Evolutionary conservation across 1,140 invertebrate genomes (phyloP), one percentile per base, ranked within the genome.

Genomic region (Sitodiplosis mosellana): DNA sequence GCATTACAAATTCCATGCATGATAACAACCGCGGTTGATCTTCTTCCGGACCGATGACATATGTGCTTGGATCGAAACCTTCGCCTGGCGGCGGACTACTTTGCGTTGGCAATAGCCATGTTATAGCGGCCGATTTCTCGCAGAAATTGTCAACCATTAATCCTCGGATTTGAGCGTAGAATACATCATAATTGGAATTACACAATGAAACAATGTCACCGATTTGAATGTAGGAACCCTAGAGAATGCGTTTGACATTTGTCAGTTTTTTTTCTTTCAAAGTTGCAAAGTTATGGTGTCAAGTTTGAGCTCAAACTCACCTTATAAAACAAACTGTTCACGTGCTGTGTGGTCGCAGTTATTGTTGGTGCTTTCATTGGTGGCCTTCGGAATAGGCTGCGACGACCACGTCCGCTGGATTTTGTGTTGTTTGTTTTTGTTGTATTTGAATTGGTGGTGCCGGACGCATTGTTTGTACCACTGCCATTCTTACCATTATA

Each of bases 41-140:
- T 71, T 94, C 90, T 60, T 91, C 87, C 27, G 87, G 87, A 8
- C 89, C 83, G 85, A 63, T n/a, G 21, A 91, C 81, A 58, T 91
- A 93, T 18, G 87, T 90, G 46, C 83, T 75, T n/a, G 89, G 85
- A 71, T 87, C 83, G 65, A 94, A 94, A 38, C 75, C 72, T 57
- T 82, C 72, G 54, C 78, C 75, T 14, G 80, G 77, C 40, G 78
- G 75, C 18, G 81, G 84, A 59, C 83, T 89, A n/a, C 75, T 71
- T 53, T 77, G 74, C 2, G 88, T 90, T 11, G 89, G 89, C 37
- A 95, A 66, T 2, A 94, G 69, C 89, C 89, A 95, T 0, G 87
- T 89, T n/a, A 95, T 70, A 7, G 85, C 83, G 6, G 87, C 88
- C 68, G 87, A 91, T 66, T 93, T 93, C 58, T 93, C 85, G 59